Evolutionary conservation across 2,888 invertebrate genomes (phyloP), one percentile per base, ranked within the genome.

Genomic region (Andrena praecox): DNA sequence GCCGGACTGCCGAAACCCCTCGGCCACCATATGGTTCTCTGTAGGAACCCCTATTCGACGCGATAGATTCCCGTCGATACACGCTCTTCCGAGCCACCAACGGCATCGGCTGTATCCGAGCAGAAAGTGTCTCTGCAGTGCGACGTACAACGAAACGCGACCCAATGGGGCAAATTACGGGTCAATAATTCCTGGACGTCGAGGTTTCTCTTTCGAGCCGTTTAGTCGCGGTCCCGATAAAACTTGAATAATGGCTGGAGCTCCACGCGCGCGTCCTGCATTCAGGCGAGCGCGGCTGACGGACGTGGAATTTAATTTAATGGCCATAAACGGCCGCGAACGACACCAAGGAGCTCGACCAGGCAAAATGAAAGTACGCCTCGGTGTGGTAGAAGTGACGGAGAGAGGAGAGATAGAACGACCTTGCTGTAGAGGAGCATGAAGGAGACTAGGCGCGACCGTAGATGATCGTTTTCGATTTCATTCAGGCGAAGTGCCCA

Each of bases 391-490:
- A 27, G 56, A 56, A 56, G 68, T 59, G 29, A 24, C 31, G 24
- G 64, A 42, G 35, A 59, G 42, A 73, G 71, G 72, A 60, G 52
- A 70, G 70, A 82, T 77, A 79, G 71, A 86, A 88, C 87, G 88
- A 83, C 88, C 88, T 88, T 88, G 88, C 69, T 64, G 77, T 68
- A 77, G 74, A 86, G 78, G 77, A 85, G 80, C 78, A 82, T 86
- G 86, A 86, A 64, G 70, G 29, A 71, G 31, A 63, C 77, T 86
- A 80, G 85, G 85, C 80, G 87, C 80, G 89, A 84, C 81, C 72
- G 74, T 80, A 80, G 83, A 87, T 83, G 90, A 89, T 91, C 84
- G 87, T 91, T 92, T 79, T 91, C 89, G 87, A 89, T 91, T 91
- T 91, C 89, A 80, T 91, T 90, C 72, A 70, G 68, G 3, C 27